phyloP scores from a whole-genome alignment of 2,113 vertebrate species.

The Sceloporus tristichus region DNA sequence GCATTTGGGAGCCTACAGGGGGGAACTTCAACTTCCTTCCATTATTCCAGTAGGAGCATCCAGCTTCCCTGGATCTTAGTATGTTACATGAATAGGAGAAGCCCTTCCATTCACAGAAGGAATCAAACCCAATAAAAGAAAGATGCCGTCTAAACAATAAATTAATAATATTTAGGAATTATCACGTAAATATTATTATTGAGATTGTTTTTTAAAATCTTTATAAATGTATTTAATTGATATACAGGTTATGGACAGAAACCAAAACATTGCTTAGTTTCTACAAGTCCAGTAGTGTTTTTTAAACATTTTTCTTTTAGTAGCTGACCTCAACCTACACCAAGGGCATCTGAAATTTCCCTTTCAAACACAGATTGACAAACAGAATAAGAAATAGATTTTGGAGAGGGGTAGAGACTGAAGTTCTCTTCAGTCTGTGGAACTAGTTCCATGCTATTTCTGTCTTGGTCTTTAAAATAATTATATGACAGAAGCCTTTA shows the following conservation, averaged over 20 bases:
- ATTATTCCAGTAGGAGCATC: too few species aligned
- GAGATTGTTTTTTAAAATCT: too few species aligned
- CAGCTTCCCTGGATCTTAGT: too few species aligned
- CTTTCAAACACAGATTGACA: background rate
- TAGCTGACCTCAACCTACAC: background rate
- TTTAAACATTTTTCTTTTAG: background rate
- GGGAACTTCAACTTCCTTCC: too few species aligned
- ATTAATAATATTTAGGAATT: too few species aligned
- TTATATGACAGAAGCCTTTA: constrained; percentile 64
- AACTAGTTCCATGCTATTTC: background rate
- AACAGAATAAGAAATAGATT: background rate
- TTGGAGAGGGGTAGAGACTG: background rate
- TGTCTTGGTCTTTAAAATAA: background rate
- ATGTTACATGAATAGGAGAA: too few species aligned
- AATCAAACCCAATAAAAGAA: too few species aligned
- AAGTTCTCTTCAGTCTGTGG: background rate
- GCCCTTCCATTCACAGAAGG: too few species aligned
- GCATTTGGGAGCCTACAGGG: too few species aligned
- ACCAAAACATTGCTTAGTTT: background rate
- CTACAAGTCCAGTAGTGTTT: background rate
- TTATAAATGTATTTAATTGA: background rate
- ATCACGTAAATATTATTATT: too few species aligned
- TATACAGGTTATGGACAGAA: background rate
- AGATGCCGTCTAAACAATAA: too few species aligned
- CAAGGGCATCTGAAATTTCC: background rate